Evolutionary conservation across 2,113 vertebrate genomes (phyloP).

Genomic region (Gavialis gangeticus): DNA sequence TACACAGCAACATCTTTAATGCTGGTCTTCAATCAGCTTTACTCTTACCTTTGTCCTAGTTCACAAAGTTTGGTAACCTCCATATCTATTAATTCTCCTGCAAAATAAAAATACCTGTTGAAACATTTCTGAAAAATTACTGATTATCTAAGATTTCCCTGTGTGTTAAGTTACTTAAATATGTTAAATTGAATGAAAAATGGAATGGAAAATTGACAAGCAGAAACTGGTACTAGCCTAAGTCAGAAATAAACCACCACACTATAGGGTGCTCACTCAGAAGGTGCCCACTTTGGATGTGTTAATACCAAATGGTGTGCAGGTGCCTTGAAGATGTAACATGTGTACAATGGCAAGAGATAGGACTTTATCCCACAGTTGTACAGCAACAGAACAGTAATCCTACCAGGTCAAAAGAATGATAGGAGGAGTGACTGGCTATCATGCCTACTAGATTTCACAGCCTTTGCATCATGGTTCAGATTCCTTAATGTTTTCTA

Average conservation of each 20-base stretch:
- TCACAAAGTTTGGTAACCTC: constrained; percentile 78
- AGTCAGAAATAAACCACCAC: neutral
- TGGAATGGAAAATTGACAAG: constrained; percentile 27
- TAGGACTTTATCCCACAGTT: neutral
- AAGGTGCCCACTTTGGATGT: neutral
- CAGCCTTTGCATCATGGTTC: neutral
- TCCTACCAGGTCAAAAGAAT: neutral
- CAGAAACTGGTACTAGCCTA: neutral
- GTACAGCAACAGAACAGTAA: neutral
- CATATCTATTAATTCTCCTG: constrained; percentile 81
- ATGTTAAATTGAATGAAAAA: neutral
- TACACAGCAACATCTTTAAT: neutral
- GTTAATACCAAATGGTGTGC: constrained; percentile 11
- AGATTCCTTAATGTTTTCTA: neutral
- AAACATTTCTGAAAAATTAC: neutral
- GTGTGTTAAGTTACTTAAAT: neutral
- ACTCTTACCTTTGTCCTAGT: constrained; percentile 82
- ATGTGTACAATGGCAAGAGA: neutral
- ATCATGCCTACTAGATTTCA: constrained; percentile 39
- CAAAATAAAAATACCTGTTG: constrained; percentile 64
- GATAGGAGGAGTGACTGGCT: neutral
- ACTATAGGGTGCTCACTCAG: neutral
- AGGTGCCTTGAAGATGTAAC: neutral
- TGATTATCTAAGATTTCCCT: neutral
- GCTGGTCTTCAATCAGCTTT: neutral